Base-by-base conservation (phyloP, 2,888 invertebrate species). In the Salpingus planirostris region DNA sequence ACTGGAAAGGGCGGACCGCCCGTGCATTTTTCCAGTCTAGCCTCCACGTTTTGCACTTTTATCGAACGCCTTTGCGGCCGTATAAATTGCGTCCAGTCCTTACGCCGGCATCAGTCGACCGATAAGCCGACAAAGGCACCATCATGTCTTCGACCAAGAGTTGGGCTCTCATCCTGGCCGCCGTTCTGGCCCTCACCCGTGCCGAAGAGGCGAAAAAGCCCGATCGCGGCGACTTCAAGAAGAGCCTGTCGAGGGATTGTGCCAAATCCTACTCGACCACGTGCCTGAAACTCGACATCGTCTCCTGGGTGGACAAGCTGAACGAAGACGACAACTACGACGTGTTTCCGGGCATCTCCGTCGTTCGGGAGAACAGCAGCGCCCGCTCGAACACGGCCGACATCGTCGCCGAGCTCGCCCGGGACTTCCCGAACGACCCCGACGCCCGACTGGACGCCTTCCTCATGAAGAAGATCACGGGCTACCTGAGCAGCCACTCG, bases 201-300 rank as follows among this genome's bases (percentile, higher is more conserved):
- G 36, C 32, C 35, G 35, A 37, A 34, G 34, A 46, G 5, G 18
- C n/a, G n/a, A n/a, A n/a, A n/a, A n/a, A n/a, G n/a, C n/a, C n/a
- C 43, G 54, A 54, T 29, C 52, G 54, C 42, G 54, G 54, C 51
- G 60, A 62, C 31, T 55, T 48, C 11, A 55, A 54, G 41, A 53
- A 49, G 32, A 50, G 64, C 3, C 54, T 68, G 21, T 56, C 66
- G 7, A 51, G 60, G 26, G 71, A 71, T 41, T 80, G 80, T 57
- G 67, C 67, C 21, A 69, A 67, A 13, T 64, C 67, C 1, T 76
- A 79, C 50, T 83, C 78, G 56, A 69, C 79, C 13, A 81, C 82
- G 55, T 88, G 88, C 54, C 64, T 87, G 21, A 88, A 87, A 56
- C 66, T 87, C 39, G 85, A 86, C 50, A 74, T 83, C 25, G 73